phyloP scores from a whole-genome alignment of 2,113 vertebrate species.

The Dolichotis patagonum region DNA sequence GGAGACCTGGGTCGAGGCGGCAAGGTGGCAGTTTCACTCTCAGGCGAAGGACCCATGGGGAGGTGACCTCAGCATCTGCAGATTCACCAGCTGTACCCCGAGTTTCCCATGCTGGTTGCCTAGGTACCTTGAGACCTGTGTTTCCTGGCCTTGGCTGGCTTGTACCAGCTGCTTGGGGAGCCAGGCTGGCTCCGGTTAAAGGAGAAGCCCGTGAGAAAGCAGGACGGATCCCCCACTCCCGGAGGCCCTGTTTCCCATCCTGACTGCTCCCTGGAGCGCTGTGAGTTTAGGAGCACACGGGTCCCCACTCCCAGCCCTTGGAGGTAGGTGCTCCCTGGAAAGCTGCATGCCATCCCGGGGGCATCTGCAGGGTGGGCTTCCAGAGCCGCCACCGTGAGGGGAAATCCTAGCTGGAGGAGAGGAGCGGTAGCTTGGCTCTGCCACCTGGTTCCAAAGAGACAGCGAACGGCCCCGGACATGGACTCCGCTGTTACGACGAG shows the following conservation, averaged over 20 bases:
- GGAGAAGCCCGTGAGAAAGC: background rate
- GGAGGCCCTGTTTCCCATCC: background rate
- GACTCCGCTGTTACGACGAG: background rate
- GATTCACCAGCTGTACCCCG: background rate
- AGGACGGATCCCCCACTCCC: background rate
- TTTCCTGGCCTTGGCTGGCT: background rate
- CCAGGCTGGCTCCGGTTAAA: background rate
- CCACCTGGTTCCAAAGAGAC: background rate
- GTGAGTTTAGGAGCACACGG: no score
- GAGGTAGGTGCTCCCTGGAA: background rate
- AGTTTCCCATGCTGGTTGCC: background rate
- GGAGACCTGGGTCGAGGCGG: rapidly evolving
- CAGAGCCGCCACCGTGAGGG: background rate
- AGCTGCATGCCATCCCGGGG: rapidly evolving
- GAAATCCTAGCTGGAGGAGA: background rate
- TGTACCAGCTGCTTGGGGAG: no score
- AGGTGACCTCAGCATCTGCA: rapidly evolving
- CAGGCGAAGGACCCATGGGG: background rate
- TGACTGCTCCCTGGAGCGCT: rapidly evolving
- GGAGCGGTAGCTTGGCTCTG: background rate
- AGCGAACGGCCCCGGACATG: rapidly evolving
- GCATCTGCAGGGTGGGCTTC: background rate
- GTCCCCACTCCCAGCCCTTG: background rate
- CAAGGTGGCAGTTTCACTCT: background rate
- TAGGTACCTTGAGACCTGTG: background rate